These are phyloP conservation scores for Naso thynnoides DNA, from an alignment of 2,797 vertebrate genomes.

Conservation along the genomic window DNA sequence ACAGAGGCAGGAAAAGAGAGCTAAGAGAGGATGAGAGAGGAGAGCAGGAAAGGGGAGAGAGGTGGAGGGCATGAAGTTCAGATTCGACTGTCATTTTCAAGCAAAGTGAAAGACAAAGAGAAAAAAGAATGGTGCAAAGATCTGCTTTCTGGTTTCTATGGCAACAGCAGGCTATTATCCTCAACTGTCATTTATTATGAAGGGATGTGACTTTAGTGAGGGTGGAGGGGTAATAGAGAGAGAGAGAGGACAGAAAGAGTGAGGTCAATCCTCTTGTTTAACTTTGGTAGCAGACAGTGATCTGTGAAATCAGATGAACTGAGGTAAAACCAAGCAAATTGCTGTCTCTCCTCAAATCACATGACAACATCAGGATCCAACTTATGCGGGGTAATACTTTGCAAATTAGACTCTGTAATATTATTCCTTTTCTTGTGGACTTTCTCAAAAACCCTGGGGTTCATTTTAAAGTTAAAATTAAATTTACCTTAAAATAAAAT, in stretches of 20 bases:
- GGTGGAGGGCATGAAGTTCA: constrained; percentile 50
- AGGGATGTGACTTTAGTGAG: constrained; percentile 86
- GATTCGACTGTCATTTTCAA: constrained; percentile 88
- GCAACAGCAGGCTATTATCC: constrained; percentile 91
- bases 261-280: constrained; percentile 40
- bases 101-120: constrained; percentile 70
- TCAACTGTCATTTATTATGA: constrained; percentile 93
- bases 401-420: neutral
- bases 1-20: constrained; percentile 30
- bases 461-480: neutral
- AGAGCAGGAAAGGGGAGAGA: constrained; percentile 4
- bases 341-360: constrained; percentile 7
- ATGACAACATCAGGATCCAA: neutral
- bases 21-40: constrained; percentile 27
- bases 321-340: constrained; percentile 20
- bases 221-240: constrained; percentile 1
- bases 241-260: constrained; percentile 9
- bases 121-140: constrained; percentile 73
- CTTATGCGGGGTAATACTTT: neutral
- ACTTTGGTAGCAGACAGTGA: constrained; percentile 28
- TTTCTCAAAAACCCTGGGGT: neutral
- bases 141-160: constrained; percentile 93
- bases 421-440: neutral
- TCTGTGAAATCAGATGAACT: constrained; percentile 20
- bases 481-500: neutral